Percentiles rank a stretch among this genome's conserved stretches.
These are phyloP conservation scores for Lycaon pictus DNA, from an alignment of 2,113 vertebrate species.

Conservation along the genomic window DNA sequence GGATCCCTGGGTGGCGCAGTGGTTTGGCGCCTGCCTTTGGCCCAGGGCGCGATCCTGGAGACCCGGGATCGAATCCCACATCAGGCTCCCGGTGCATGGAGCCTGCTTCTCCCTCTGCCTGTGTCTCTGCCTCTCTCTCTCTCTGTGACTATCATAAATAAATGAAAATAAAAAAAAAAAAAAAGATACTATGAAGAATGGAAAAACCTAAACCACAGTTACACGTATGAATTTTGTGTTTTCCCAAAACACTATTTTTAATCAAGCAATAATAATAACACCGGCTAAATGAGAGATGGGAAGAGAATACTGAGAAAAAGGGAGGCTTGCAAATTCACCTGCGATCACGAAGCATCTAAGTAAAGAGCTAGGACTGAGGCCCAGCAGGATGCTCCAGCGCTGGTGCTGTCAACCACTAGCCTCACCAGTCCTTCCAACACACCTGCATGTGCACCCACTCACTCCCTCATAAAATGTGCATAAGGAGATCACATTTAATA, in stretches of 20 bases:
- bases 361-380: neutral
- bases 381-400: accelerated
- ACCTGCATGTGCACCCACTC: accelerated
- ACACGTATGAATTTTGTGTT: neutral
- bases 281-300: neutral
- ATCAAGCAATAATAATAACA: neutral
- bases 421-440: neutral
- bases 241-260: neutral
- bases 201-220: neutral
- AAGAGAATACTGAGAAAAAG: neutral
- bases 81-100: no score
- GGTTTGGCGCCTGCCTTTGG: no score
- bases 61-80: no score
- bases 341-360: neutral
- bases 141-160: no score
- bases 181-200: neutral
- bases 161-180: no score
- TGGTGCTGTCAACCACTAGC: neutral
- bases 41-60: no score
- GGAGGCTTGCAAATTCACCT: neutral
- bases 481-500: neutral
- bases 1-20: no score
- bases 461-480: accelerated
- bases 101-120: no score
- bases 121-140: no score